A percentile compares a stretch with the other conserved stretches of the same genome.
Evolutionary conservation across 2,888 invertebrate genomes (phyloP).

Genomic region (Dysmachus trigonus): DNA sequence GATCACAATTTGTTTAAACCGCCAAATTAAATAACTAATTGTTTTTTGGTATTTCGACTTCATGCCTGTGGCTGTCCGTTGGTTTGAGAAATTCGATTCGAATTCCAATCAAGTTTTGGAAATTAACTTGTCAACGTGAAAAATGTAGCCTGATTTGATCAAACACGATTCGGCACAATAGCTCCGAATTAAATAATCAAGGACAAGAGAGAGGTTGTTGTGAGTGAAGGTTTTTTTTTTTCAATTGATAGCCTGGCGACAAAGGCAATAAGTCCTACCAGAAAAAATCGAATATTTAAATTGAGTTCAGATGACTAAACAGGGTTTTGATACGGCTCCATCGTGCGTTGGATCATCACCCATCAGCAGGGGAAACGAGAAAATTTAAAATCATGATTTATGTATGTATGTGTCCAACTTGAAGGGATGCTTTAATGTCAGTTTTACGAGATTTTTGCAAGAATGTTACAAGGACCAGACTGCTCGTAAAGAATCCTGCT

Average conservation of each 20-base stretch:
- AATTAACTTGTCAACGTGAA: not conserved
- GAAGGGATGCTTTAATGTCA: not conserved
- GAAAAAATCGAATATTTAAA: not conserved
- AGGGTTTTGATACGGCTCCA: not conserved
- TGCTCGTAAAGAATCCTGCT: not conserved
- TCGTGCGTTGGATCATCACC: not conserved
- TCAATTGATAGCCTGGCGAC: not conserved
- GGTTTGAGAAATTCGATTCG: not conserved
- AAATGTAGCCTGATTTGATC: not conserved
- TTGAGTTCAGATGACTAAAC: not conserved
- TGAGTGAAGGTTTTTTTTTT: not conserved
- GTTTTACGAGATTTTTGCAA: not conserved
- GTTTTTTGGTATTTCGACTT: not conserved
- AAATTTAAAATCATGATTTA: not conserved
- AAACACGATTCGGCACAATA: not conserved
- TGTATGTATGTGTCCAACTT: not conserved
- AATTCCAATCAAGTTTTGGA: not conserved
- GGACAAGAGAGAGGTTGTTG: too few relatives aligned
- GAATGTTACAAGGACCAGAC: not conserved
- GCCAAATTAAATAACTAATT: too few relatives aligned
- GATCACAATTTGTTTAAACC: too few relatives aligned
- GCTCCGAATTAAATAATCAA: not conserved
- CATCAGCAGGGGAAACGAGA: not conserved
- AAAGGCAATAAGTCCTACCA: not conserved
- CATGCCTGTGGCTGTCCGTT: not conserved